Conservation (phyloP, 2,888 invertebrate genomes). For the Brenthis ino region DNA sequence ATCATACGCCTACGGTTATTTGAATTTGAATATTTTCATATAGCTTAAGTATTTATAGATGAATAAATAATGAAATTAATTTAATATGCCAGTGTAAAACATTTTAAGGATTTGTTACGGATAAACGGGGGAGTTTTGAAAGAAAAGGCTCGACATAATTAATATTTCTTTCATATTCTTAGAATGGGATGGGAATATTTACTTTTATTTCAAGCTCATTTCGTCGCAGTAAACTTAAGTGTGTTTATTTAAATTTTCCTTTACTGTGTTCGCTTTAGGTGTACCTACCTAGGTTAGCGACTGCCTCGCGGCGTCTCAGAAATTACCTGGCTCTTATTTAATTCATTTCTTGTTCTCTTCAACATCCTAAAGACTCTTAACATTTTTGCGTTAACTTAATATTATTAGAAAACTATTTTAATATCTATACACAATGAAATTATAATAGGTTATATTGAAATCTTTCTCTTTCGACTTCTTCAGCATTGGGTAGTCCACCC, state of each 20-base stretch:
- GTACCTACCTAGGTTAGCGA: constrained; percentile 48
- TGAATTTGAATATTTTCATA: too few species aligned
- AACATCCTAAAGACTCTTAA: constrained; percentile 21
- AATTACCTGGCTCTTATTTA: constrained; percentile 47
- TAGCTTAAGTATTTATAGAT: not conserved
- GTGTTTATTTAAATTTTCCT: constrained; percentile 55
- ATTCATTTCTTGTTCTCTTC: constrained; percentile 41
- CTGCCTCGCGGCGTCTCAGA: constrained; percentile 46
- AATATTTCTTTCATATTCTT: constrained; percentile 33
- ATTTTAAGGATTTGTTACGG: constrained; percentile 7
- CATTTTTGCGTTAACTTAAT: not conserved
- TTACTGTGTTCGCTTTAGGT: constrained; percentile 43
- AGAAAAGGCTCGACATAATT: constrained; percentile 28
- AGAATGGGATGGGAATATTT: constrained; percentile 36
- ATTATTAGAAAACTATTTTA: not conserved
- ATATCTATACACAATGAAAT: not conserved
- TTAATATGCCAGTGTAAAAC: constrained; percentile 9
- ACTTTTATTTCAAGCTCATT: constrained; percentile 46
- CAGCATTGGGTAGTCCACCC: too few species aligned
- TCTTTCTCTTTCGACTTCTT: too few species aligned
- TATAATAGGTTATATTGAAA: not conserved
- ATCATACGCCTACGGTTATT: too few species aligned
- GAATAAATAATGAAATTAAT: constrained; percentile 20
- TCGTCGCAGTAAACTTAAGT: constrained; percentile 48
- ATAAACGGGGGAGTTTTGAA: constrained; percentile 6